Base-by-base conservation (phyloP, 35 echinoderm and acorn worm genomes). In the Ophiothrix spiculata region DNA sequence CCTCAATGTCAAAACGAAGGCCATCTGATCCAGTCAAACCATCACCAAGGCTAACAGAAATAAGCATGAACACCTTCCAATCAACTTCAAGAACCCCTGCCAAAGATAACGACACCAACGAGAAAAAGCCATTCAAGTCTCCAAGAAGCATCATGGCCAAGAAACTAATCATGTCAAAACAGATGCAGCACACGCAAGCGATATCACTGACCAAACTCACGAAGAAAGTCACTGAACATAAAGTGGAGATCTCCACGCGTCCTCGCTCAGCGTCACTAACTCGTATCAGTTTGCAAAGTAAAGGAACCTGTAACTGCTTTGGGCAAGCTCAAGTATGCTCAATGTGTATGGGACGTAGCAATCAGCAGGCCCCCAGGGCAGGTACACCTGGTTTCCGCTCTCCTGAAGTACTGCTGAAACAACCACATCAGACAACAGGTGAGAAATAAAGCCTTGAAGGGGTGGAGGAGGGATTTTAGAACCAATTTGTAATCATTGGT, bases 381-480 rank as follows among this genome's bases (percentile, higher is more conserved):
- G 96, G 96, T 56, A 99, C 96, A 14, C 96, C 96, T 0, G 96
- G 96, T 6, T 99, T 99, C 75, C 88, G 96, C 37, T 87, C 96
- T 28, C 96, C 96, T 74, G 96, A 99, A 74, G 96, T 99, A 0
- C 82, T 99, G 11, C 75, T 99, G 36, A 99, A 94, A 45, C 92
- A 64, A 39, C 92, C 90, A 42, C 60, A 89, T 74, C 96, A 99
- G 75, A 99, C 96, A 41, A 99, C 96, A 87, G 96, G 96, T 99
- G 37, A 73, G 89, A n/a, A n/a, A n/a, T n/a, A n/a, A n/a, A 80
- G 73, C 73, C 2, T 1, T 1, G 73, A 75, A 75, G 8, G 2
- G 29, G 35, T 74, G 64, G n/a, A 32, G 33, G 25, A 23, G 33
- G 25, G n/a, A 74, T 32, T 74, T 74, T 36, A 36, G 25, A 80